Percentiles rank a stretch among this genome's conserved stretches.
Evolutionary conservation across 2,113 vertebrate genomes (phyloP).

Genomic region (Rhynchopsitta pachyrhyncha): DNA sequence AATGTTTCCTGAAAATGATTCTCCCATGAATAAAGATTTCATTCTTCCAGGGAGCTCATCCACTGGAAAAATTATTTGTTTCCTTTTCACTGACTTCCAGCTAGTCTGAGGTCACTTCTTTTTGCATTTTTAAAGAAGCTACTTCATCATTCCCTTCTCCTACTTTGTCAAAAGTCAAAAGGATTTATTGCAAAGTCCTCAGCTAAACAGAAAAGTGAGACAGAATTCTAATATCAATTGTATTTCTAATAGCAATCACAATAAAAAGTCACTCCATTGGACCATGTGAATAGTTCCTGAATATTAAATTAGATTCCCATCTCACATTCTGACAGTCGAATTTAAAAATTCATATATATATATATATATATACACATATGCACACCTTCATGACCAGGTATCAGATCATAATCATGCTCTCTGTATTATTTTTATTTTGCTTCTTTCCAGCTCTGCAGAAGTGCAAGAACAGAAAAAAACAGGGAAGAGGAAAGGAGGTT

Average conservation of each 20-base stretch:
- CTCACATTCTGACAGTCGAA: background rate
- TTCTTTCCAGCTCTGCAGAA: background rate
- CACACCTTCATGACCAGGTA: background rate
- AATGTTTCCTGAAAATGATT: background rate
- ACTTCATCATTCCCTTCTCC: background rate
- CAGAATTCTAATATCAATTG: background rate
- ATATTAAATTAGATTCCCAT: background rate
- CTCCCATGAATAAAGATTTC: background rate
- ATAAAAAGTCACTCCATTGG: background rate
- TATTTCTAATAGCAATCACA: background rate
- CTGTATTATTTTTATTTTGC: background rate
- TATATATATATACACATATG: background rate
- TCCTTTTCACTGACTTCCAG: slow-evolving; percentile 10
- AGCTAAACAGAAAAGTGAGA: background rate
- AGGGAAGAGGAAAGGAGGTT: background rate
- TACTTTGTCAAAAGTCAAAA: background rate
- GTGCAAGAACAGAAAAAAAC: background rate
- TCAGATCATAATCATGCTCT: background rate
- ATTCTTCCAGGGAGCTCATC: background rate
- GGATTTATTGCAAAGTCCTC: background rate
- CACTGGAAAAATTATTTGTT: background rate
- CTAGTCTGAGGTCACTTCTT: background rate
- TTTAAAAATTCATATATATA: background rate
- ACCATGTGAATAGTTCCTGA: background rate
- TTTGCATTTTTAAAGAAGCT: background rate